phyloP scores from a whole-genome alignment of 2,888 invertebrate genomes.

The Eupithecia dodoneata region DNA sequence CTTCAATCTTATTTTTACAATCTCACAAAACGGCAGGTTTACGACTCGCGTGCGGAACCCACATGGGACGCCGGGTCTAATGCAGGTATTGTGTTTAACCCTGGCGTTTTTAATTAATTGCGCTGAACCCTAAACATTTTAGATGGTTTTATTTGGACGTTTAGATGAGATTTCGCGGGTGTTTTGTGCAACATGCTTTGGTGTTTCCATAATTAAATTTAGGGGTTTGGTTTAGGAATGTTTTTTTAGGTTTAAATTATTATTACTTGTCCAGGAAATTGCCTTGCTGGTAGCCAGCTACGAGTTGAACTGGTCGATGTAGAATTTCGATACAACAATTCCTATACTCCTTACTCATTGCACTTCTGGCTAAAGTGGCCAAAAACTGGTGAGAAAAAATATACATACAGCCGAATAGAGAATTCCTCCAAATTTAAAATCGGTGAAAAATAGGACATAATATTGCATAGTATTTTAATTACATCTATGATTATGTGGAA shows the following conservation, averaged over 20 bases:
- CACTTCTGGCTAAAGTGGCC: not conserved
- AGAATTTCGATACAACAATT: not conserved
- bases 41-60: conserved; percentile 32
- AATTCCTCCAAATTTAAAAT: no score
- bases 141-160: conserved; percentile 8
- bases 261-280: not conserved
- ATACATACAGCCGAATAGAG: no score
- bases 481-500: no score
- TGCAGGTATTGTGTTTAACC: conserved; percentile 20
- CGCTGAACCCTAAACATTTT: conserved; percentile 14
- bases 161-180: conserved; percentile 8
- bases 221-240: not conserved
- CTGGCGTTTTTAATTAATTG: conserved; percentile 21
- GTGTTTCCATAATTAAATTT: conserved; percentile 7
- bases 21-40: conserved; percentile 65
- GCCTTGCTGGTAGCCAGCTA: not conserved
- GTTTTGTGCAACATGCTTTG: conserved; percentile 4
- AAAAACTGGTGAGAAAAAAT: not conserved
- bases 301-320: not conserved
- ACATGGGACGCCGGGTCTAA: conserved; percentile 20
- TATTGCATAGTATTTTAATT: no score
- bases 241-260: not conserved
- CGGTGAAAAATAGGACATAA: no score
- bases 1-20: conserved; percentile 75
- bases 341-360: no score